These are phyloP conservation scores for Gastrophysa polygoni DNA, from an alignment of 2,888 invertebrate genomes.

Conservation along the genomic window DNA sequence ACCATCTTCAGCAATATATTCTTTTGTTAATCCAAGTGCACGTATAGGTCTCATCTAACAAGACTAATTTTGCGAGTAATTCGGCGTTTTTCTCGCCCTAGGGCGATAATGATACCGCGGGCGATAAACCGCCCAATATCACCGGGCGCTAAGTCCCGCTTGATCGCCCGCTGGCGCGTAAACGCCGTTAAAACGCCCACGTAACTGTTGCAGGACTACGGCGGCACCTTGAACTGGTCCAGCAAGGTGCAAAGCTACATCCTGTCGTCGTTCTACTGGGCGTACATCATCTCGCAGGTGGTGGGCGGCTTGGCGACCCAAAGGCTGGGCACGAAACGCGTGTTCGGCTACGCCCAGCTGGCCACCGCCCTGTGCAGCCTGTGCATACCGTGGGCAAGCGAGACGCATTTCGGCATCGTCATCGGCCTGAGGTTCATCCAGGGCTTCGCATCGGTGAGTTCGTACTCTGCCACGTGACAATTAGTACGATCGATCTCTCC, in stretches of 20 bases:
- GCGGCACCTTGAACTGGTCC: constrained; percentile 70
- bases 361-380: constrained; percentile 72
- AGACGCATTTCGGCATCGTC: constrained; percentile 66
- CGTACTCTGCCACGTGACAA: too few relatives aligned
- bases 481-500: too few relatives aligned
- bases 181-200: too few relatives aligned
- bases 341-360: constrained; percentile 73
- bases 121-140: too few relatives aligned
- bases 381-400: constrained; percentile 68
- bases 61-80: too few relatives aligned
- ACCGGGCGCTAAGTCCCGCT: too few relatives aligned
- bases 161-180: too few relatives aligned
- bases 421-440: constrained; percentile 69
- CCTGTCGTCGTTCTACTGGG: constrained; percentile 74
- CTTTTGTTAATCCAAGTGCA: too few relatives aligned
- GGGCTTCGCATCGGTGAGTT: constrained; percentile 70
- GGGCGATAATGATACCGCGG: too few relatives aligned
- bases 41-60: too few relatives aligned
- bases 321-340: constrained; percentile 71
- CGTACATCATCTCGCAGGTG: constrained; percentile 72
- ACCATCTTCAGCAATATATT: too few relatives aligned
- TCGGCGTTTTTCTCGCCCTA: too few relatives aligned
- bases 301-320: constrained; percentile 74
- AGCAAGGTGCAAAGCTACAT: constrained; percentile 68
- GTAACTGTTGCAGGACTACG: constrained; percentile 52